These are phyloP conservation scores for Nyctereutes procyonoides DNA, from an alignment of 2,113 vertebrate genomes.

Conservation along the genomic window DNA sequence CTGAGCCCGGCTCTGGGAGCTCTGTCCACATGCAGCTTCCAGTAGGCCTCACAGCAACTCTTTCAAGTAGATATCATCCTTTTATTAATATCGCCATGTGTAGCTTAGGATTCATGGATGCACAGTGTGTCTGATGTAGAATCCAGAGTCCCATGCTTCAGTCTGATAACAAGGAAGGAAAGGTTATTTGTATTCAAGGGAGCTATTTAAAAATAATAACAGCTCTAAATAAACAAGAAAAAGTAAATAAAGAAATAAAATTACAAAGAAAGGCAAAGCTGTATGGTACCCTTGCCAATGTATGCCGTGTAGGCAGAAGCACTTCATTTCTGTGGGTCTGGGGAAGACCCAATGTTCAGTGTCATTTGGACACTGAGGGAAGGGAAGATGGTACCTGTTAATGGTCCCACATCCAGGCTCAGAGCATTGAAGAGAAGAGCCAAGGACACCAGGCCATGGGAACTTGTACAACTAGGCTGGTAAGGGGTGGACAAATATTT, in stretches of 20 bases:
- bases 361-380: neutral
- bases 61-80: neutral
- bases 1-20: neutral
- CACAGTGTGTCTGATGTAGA: too few relatives aligned
- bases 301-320: neutral
- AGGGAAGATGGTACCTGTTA: neutral
- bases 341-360: neutral
- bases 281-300: neutral
- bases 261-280: neutral
- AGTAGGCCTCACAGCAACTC: neutral
- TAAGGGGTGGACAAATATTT: neutral
- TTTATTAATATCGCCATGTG: neutral
- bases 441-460: neutral
- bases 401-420: neutral
- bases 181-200: neutral
- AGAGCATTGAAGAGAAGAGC: neutral
- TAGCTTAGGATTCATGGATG: fast-evolving
- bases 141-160: neutral
- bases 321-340: too few relatives aligned
- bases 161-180: neutral
- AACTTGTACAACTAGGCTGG: too few relatives aligned
- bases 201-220: neutral
- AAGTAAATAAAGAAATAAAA: neutral
- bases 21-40: fast-evolving
- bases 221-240: neutral